Conservation (phyloP, 2,888 invertebrate species). For the Dermolepida albohirtum region DNA sequence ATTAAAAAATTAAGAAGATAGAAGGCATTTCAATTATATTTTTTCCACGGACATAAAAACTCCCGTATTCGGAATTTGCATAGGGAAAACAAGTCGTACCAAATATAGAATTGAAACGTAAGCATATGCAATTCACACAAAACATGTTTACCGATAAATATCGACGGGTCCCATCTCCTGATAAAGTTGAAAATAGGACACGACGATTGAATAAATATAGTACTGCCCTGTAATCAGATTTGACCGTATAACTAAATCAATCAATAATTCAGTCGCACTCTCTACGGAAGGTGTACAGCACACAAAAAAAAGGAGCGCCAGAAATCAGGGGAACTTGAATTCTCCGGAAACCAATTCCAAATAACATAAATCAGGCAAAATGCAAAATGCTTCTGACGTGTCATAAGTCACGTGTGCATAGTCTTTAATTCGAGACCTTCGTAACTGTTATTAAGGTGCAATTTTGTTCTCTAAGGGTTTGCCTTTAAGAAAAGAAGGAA, state of each 20-base stretch:
- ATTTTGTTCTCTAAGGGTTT: constrained; percentile 20
- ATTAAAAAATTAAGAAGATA: no score
- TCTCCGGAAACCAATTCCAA: constrained; percentile 63
- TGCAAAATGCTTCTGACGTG: constrained; percentile 62
- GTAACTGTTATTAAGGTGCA: constrained; percentile 42
- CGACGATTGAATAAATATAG: constrained; percentile 48
- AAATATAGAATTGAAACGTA: neutral
- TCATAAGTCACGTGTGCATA: constrained; percentile 61
- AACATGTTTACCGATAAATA: constrained; percentile 8
- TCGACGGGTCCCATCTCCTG: constrained; percentile 18
- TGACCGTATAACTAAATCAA: constrained; percentile 56
- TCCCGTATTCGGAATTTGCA: no score
- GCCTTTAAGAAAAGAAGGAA: constrained; percentile 32
- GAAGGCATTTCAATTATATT: no score
- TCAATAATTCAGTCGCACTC: constrained; percentile 55
- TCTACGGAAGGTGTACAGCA: constrained; percentile 6
- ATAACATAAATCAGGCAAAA: constrained; percentile 63
- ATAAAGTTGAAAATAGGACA: constrained; percentile 24
- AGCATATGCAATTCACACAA: constrained; percentile 32
- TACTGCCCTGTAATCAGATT: constrained; percentile 48
- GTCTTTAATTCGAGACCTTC: constrained; percentile 49
- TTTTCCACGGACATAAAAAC: no score
- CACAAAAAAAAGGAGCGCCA: constrained; percentile 50
- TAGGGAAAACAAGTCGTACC: no score
- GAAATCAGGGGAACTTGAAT: constrained; percentile 60